A percentile compares a stretch with the other conserved stretches of the same genome.
Conservation (phyloP, 92 coral and sea anemone species). For the Hydrozoanthus gracilis region DNA sequence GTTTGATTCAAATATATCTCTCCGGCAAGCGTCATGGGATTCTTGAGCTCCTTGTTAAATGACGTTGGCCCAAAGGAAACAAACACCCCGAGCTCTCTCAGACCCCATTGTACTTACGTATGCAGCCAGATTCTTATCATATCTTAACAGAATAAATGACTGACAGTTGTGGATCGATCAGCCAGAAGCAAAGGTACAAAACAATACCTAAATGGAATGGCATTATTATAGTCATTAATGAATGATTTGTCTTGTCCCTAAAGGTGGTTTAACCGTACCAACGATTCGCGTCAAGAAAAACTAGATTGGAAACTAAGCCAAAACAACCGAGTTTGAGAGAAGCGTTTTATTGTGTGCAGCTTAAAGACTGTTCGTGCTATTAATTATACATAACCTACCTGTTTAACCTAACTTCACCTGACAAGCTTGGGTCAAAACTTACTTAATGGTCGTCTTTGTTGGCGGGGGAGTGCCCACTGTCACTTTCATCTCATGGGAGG, state of each 20-base stretch:
- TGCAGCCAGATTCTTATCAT: constrained; percentile 26
- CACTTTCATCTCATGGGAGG: constrained; percentile 29
- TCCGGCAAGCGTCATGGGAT: constrained; percentile 12
- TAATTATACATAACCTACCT: constrained; percentile 41
- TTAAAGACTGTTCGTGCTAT: constrained; percentile 28
- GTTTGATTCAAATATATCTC: constrained; percentile 26
- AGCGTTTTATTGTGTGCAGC: not conserved
- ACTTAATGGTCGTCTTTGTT: constrained; percentile 38
- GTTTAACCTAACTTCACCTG: constrained; percentile 28
- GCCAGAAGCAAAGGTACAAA: constrained; percentile 8
- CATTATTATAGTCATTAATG: constrained; percentile 48
- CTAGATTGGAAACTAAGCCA: not conserved
- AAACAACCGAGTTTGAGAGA: not conserved
- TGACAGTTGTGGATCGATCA: constrained; percentile 24
- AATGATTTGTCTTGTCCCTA: constrained; percentile 35
- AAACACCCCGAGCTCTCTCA: not conserved
- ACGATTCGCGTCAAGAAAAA: constrained; percentile 19
- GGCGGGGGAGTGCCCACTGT: constrained; percentile 31
- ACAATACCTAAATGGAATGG: constrained; percentile 43
- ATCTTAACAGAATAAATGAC: constrained; percentile 33
- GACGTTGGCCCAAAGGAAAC: constrained; percentile 22
- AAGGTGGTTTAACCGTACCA: constrained; percentile 9
- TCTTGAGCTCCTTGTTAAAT: constrained; percentile 10
- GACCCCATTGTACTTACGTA: constrained; percentile 15
- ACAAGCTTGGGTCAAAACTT: not conserved